phyloP scores from a whole-genome alignment of 2,888 invertebrate species.

The Gnatocerus cornutus region DNA sequence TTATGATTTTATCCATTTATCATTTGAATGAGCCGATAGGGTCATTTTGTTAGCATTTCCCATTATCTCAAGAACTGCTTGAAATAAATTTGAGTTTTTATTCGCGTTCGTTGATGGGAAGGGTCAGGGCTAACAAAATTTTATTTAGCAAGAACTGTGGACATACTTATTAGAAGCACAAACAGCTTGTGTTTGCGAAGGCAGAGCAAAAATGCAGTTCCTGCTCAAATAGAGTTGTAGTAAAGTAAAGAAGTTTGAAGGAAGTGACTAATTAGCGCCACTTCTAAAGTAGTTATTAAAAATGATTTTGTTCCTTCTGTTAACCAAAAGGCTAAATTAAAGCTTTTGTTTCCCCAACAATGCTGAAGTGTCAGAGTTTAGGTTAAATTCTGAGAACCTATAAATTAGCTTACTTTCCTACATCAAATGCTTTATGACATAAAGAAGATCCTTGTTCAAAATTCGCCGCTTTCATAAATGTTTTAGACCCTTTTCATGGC shows the following conservation, averaged over 20 bases:
- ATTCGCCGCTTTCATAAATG: conserved; percentile 31
- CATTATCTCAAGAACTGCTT: conserved; percentile 16
- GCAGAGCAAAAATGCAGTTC: background rate
- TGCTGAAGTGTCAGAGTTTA: conserved; percentile 4
- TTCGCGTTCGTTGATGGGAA: conserved; percentile 6
- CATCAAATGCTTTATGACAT: conserved; percentile 22
- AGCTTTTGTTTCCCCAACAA: background rate
- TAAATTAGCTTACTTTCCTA: conserved; percentile 24
- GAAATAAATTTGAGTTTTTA: conserved; percentile 22
- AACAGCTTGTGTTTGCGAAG: conserved; percentile 3
- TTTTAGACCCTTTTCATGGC: conserved; percentile 35
- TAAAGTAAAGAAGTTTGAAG: background rate
- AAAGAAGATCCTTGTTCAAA: conserved; percentile 24
- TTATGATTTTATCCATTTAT: conserved; percentile 37
- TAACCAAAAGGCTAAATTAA: no score
- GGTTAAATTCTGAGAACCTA: conserved; percentile 15
- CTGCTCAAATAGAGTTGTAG: background rate
- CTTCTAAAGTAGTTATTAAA: no score
- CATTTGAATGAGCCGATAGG: conserved; percentile 24
- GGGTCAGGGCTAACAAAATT: conserved; percentile 1
- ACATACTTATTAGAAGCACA: conserved; percentile 16
- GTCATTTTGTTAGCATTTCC: conserved; percentile 35
- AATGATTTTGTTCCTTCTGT: no score
- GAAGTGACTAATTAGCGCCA: background rate
- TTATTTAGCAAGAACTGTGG: conserved; percentile 3